Evolutionary conservation across 2,113 vertebrate genomes (phyloP).

Genomic region (Coptodon rendalli): DNA sequence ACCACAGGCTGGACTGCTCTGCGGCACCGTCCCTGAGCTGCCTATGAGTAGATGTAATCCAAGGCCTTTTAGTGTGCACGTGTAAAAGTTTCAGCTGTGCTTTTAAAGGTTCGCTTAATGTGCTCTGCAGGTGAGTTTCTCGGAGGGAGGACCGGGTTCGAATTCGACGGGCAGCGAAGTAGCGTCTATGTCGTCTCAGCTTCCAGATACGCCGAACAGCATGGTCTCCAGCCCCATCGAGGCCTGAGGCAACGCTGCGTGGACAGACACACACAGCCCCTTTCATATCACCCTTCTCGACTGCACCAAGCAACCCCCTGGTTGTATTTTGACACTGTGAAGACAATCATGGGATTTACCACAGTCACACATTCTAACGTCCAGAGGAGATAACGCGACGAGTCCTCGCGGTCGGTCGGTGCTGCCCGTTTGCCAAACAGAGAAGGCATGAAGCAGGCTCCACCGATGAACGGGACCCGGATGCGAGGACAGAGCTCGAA

Average conservation of each 20-base stretch:
- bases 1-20: not conserved
- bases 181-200: conserved; percentile 97
- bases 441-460: conserved; percentile 41
- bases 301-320: conserved; percentile 78
- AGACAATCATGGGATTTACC: conserved; percentile 98
- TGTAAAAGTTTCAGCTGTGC: not conserved
- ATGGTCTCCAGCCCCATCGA: conserved; percentile 99
- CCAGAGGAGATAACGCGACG: not conserved
- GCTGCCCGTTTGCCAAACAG: conserved; percentile 83
- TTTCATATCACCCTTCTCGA: conserved; percentile 32
- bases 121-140: conserved; percentile 88
- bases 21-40: not conserved
- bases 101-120: not conserved
- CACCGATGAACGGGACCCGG: conserved; percentile 30
- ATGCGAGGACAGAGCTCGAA: conserved; percentile 61
- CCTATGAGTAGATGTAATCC: not conserved
- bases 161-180: conserved; percentile 98
- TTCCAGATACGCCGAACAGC: conserved; percentile 98
- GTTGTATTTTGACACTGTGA: conserved; percentile 97
- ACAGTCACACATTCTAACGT: conserved; percentile 41
- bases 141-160: conserved; percentile 94
- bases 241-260: conserved; percentile 75
- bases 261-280: not conserved
- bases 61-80: not conserved
- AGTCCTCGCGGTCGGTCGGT: conserved; percentile 61